Percentiles rank a stretch among this genome's conserved stretches.
phyloP scores from a whole-genome alignment of 2,888 invertebrate genomes.

The Himalopsyche anomala region DNA sequence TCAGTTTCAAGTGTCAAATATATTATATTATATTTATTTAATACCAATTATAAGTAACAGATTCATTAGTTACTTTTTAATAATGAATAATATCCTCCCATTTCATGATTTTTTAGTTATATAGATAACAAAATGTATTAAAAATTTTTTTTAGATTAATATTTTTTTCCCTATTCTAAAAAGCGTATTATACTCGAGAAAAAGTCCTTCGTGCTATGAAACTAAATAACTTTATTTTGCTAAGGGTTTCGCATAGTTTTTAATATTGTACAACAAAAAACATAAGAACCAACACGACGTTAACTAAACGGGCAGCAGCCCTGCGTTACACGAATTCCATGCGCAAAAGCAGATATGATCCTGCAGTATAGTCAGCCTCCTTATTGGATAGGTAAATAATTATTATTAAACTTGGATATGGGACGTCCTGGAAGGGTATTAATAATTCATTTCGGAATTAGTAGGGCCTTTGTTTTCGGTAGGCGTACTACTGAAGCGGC shows the following conservation, averaged over 20 bases:
- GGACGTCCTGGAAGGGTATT: neutral
- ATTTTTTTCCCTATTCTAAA: too few species aligned
- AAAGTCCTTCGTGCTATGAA: neutral
- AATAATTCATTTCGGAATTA: constrained; percentile 30
- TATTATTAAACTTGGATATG: constrained; percentile 30
- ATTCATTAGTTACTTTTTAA: too few species aligned
- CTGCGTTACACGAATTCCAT: neutral
- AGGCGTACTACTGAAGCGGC: neutral
- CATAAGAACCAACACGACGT: neutral
- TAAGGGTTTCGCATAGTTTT: neutral
- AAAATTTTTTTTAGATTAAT: too few species aligned
- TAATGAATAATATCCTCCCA: too few species aligned
- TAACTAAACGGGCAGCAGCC: neutral
- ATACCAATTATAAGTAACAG: too few species aligned
- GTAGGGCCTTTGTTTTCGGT: constrained; percentile 20
- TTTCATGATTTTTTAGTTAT: too few species aligned
- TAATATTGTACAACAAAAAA: neutral
- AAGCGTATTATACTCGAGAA: too few species aligned
- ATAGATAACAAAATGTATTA: too few species aligned
- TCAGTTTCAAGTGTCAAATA: too few species aligned
- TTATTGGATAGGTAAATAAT: constrained; percentile 34
- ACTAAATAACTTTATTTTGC: neutral
- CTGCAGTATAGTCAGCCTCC: constrained; percentile 1
- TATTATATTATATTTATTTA: too few species aligned
- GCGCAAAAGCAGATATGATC: neutral